Evolutionary conservation across 2,797 vertebrate species (phyloP), one percentile per base, ranked within the genome.

Genomic region (Tokudaia tokunoshimensis): DNA sequence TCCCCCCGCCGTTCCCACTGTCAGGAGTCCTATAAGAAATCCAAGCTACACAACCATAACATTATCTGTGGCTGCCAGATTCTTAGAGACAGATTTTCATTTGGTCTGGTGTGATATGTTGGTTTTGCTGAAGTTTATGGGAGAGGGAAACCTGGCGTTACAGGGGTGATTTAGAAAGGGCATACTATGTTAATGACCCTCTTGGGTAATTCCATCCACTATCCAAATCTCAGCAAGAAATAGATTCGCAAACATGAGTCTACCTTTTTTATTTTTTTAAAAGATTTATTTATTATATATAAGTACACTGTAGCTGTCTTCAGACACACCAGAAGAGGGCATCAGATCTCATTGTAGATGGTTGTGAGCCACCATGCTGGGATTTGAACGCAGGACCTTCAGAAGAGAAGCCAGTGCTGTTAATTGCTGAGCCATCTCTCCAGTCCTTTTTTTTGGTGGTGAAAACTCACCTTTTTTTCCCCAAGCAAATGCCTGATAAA

Each of bases 211-310:
- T 93, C 13, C 63, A 81, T 61, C 41, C 61, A n/a, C 6, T 70
- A 52, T 72, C 1, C 74, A 92, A 50, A 92, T 13, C 55, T 96
- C n/a, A 96, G 72, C 10, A 65, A 86, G 65, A 91, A 37, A 19
- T 83, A 70, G 9, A 88, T 92, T 88, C 63, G 92, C 86, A 96
- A 93, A 94, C 31, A 50, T 9, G 41, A 67, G 29, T 47, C 37
- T 34, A 41, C 24, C 37, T 47, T 26, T 84, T 34, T 19, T 94
- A 41, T 41, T 41, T 41, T 41, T 41, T 41, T 41, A 2, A 41
- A 41, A 41, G 41, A 41, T 41, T 41, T 41, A 41, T 41, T 41
- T 41, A 41, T 41, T 41, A 41, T 41, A 41, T 41, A 41, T 41
- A 41, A 41, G 41, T 41, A 41, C 41, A 41, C 41, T 41, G 41